Evolutionary conservation across 2,888 invertebrate species (phyloP).

Genomic region (Cataglyphis albicans): DNA sequence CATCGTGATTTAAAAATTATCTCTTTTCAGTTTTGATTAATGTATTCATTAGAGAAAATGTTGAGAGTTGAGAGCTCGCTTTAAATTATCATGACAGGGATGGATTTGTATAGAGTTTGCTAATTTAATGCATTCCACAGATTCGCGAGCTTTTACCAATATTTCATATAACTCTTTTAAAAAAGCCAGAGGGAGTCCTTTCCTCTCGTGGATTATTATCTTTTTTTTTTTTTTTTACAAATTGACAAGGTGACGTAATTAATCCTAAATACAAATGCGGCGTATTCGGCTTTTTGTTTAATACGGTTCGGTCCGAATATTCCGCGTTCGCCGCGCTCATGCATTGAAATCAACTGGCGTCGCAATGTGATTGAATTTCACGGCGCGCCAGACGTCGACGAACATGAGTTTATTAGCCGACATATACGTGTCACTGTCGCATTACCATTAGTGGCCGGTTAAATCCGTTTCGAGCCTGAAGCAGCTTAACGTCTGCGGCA

Average conservation of each 20-base stretch:
- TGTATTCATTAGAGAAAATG: neutral
- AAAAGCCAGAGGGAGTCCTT: neutral
- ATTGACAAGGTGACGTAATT: constrained; percentile 44
- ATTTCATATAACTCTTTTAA: neutral
- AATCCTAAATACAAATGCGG: constrained; percentile 7
- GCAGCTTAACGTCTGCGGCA: constrained; percentile 59
- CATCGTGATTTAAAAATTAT: neutral
- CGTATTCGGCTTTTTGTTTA: constrained; percentile 51
- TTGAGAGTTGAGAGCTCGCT: neutral
- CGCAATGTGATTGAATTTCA: constrained; percentile 67
- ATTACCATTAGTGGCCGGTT: constrained; percentile 67
- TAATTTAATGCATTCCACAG: constrained; percentile 8
- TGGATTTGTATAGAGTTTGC: neutral
- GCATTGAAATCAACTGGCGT: constrained; percentile 65
- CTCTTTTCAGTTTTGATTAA: neutral
- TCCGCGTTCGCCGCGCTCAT: constrained; percentile 56
- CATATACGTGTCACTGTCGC: constrained; percentile 67
- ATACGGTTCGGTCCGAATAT: constrained; percentile 42
- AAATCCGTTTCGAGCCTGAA: constrained; percentile 64
- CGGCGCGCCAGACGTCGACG: constrained; percentile 50
- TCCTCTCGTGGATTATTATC: constrained; percentile 13
- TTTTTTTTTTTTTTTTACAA: constrained; percentile 17
- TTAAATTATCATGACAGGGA: constrained; percentile 10
- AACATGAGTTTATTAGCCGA: constrained; percentile 66
- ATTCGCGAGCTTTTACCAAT: neutral